Evolutionary conservation across 2,888 invertebrate genomes (phyloP), one percentile per base, ranked within the genome.

Genomic region (Ellobium chinense): DNA sequence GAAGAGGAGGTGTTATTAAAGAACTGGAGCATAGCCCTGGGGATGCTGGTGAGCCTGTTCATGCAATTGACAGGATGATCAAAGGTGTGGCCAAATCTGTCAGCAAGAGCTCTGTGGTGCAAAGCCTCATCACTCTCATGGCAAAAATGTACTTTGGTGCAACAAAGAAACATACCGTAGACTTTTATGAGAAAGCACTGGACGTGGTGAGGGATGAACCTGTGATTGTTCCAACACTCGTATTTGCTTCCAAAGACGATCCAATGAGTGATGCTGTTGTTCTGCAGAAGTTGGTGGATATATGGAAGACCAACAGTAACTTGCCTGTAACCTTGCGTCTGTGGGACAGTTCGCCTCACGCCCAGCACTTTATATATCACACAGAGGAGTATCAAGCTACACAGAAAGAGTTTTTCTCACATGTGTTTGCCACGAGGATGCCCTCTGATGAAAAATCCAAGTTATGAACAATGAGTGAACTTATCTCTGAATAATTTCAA

Each of bases 241-340:
- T 88, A 39, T 86, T 86, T 29, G 87, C 83, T 56, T 85, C 85
- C 27, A 77, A 78, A 66, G 82, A 89, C 80, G 90, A 90, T 77
- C 87, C 86, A 0, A 85, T 90, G 85, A 85, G 87, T 58, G 86
- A 88, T 31, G 81, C 80, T n/a, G 80, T 80, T 5, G 78, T 80
- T 0, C 69, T 88, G 9, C 73, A 84, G 9, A 79, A 70, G 14
- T 74, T 88, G 65, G 75, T 87, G 7, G 36, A 83, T 5, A 63
- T 73, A 0, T 89, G 88, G 89, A 80, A 68, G 34, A 65, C 46
- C 36, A 82, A 81, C 14, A 73, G 72, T 12, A 73, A 65, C n/a
- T 69, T 85, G 39, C 84, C 82, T 14, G 81, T 87, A 4, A 72
- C 79, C 9, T 54, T 79, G 31, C 63, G 63, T 31, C 27, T 83